Evolutionary conservation across 2,888 invertebrate genomes (phyloP).

Genomic region (Sphecodes monilicornis): DNA sequence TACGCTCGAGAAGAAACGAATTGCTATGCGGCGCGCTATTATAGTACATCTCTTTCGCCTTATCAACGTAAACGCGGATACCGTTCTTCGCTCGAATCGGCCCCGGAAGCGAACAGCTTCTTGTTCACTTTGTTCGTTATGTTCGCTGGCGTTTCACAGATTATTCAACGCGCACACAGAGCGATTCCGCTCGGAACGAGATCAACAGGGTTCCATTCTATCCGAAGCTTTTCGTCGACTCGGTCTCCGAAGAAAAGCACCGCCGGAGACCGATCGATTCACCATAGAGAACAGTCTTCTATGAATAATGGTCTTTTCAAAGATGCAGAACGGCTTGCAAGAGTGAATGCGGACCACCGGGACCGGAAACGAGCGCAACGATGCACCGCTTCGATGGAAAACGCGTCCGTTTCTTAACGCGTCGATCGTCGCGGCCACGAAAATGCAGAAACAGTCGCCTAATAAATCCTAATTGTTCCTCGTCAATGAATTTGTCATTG

Average conservation of each 20-base stretch:
- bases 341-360: not conserved
- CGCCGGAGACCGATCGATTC: not conserved
- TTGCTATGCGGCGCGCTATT: constrained; percentile 61
- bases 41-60: not conserved
- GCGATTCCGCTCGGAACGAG: not conserved
- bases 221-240: not conserved
- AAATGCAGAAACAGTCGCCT: not conserved
- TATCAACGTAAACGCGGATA: not conserved
- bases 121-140: not conserved
- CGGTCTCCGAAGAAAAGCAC: not conserved
- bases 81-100: not conserved
- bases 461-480: not conserved
- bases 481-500: not conserved
- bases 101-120: not conserved
- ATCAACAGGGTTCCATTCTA: not conserved
- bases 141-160: not conserved
- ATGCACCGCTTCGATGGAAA: not conserved
- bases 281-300: not conserved
- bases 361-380: constrained; percentile 6
- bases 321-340: not conserved
- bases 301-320: not conserved
- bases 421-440: not conserved
- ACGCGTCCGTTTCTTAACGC: constrained; percentile 20
- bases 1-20: constrained; percentile 64
- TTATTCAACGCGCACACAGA: not conserved